These are phyloP conservation scores for Scaptodrosophila lebanonensis DNA, from an alignment of 1,140 invertebrate species.

Conservation along the genomic window DNA sequence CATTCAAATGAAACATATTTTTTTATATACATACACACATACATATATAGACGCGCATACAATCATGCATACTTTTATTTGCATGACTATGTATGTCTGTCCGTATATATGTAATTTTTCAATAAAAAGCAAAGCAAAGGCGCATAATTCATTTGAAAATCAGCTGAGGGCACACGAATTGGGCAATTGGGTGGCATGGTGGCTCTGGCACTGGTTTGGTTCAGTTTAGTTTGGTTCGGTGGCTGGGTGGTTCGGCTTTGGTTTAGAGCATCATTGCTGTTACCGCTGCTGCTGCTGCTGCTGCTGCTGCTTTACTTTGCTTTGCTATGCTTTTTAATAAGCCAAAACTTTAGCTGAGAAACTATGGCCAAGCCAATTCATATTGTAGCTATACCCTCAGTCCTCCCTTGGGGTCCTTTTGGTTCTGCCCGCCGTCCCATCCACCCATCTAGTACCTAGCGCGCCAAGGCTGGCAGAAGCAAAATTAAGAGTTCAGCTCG, in stretches of 20 bases:
- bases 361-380: conserved; percentile 3
- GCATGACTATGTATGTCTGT: neutral
- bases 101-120: no score
- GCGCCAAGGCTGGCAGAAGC: no score
- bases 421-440: no score
- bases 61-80: conserved; percentile 18
- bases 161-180: no score
- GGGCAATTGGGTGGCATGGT: no score
- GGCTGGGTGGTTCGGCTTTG: no score
- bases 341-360: conserved; percentile 1
- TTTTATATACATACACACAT: conserved; percentile 26
- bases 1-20: conserved; percentile 60
- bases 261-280: no score
- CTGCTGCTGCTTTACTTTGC: neutral
- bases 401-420: no score
- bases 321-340: neutral
- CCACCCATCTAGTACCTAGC: no score
- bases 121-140: no score
- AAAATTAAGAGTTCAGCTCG: conserved; percentile 17
- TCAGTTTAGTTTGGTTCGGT: no score
- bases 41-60: conserved; percentile 17
- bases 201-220: no score
- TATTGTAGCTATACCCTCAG: conserved; percentile 5
- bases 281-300: neutral
- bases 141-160: conserved; percentile 6